A percentile compares a stretch with the other conserved stretches of the same genome.
These are phyloP conservation scores for Colius striatus DNA, from an alignment of 2,113 vertebrate genomes.

Conservation along the genomic window DNA sequence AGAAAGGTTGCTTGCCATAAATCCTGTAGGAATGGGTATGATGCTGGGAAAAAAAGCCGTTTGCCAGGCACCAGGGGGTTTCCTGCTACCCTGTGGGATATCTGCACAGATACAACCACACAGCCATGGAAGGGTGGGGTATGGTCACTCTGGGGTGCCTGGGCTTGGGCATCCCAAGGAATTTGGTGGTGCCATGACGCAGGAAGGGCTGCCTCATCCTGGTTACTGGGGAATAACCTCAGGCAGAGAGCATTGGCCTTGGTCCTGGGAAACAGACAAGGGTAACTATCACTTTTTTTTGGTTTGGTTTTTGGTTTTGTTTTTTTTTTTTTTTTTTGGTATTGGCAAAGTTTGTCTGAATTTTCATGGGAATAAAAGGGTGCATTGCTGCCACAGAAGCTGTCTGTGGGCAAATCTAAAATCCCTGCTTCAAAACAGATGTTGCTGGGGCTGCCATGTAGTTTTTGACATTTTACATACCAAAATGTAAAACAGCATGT, in stretches of 20 bases:
- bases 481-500: no score
- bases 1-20: not conserved
- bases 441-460: not conserved
- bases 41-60: not conserved
- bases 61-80: not conserved
- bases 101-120: not conserved
- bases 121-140: not conserved
- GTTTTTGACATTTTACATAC: no score
- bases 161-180: fast-evolving
- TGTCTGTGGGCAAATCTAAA: not conserved
- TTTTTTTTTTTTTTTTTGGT: not conserved
- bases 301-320: no score
- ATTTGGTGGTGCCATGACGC: not conserved
- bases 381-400: not conserved
- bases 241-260: not conserved
- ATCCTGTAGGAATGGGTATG: not conserved
- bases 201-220: not conserved
- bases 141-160: not conserved
- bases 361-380: not conserved
- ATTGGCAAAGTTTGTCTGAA: not conserved
- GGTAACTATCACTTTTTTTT: not conserved
- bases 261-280: not conserved
- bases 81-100: not conserved
- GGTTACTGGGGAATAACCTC: not conserved
- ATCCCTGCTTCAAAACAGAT: not conserved